phyloP scores from a whole-genome alignment of 2,888 invertebrate genomes.

The Drosophila incognita region DNA sequence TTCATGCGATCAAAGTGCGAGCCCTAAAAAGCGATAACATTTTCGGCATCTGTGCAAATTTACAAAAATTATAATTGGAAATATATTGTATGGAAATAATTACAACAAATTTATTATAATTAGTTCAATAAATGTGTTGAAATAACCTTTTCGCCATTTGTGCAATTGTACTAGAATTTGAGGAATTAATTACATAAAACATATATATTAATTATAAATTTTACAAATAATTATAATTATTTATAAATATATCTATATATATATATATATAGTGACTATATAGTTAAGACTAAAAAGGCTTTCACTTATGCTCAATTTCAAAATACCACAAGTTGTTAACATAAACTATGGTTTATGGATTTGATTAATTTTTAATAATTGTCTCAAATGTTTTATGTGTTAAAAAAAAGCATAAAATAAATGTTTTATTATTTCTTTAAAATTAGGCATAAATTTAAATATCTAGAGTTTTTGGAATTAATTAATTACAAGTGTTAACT shows the following conservation, averaged over 20 bases:
- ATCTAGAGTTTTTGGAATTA: background rate
- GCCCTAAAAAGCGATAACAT: background rate
- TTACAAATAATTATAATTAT: no score
- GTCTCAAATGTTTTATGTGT: background rate
- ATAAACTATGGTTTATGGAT: background rate
- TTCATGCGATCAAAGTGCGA: conserved; percentile 64
- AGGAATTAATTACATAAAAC: background rate
- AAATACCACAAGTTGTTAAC: background rate
- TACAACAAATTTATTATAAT: background rate
- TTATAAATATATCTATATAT: no score
- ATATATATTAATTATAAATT: no score
- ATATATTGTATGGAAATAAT: background rate
- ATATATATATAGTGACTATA: background rate
- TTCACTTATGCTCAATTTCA: background rate
- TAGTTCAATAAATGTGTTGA: background rate
- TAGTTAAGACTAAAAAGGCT: background rate
- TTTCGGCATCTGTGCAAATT: background rate
- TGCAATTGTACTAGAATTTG: background rate
- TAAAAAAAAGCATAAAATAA: background rate
- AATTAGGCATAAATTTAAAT: background rate
- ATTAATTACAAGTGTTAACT: background rate
- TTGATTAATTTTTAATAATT: background rate
- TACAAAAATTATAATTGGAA: background rate
- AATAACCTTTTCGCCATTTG: background rate
- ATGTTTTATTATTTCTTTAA: no score